These are phyloP conservation scores for Brachylomia viminalis DNA, from an alignment of 2,888 invertebrate genomes.

Conservation along the genomic window DNA sequence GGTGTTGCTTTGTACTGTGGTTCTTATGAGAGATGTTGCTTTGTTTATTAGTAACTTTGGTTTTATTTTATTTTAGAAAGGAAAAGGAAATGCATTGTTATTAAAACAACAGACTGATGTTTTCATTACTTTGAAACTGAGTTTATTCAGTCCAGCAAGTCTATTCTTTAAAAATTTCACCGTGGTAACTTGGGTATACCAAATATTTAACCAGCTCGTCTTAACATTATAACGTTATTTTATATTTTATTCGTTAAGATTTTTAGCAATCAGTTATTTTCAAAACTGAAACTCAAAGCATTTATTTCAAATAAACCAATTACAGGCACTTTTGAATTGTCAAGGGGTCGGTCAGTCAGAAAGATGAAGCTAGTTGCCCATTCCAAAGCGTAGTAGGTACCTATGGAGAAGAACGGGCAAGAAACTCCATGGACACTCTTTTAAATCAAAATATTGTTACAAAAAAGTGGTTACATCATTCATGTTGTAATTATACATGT, in stretches of 20 bases:
- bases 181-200: not conserved
- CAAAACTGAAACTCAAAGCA: no score
- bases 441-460: no score
- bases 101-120: slow-evolving; percentile 1
- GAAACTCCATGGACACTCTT: no score
- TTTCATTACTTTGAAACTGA: not conserved
- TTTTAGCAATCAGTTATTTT: not conserved
- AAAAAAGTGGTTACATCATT: no score
- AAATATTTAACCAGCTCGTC: not conserved
- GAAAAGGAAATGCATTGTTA: slow-evolving; percentile 18
- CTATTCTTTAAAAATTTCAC: not conserved
- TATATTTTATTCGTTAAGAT: not conserved
- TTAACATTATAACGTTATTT: not conserved
- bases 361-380: no score
- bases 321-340: no score
- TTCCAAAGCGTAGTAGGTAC: no score
- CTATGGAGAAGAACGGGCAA: no score
- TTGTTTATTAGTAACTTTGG: slow-evolving; percentile 46
- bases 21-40: slow-evolving; percentile 45
- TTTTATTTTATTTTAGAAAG: slow-evolving; percentile 39
- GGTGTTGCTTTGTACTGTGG: slow-evolving; percentile 43
- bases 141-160: not conserved
- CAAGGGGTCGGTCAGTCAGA: no score
- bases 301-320: no score
- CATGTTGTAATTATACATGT: no score